Base-by-base conservation (phyloP, 2,888 invertebrate genomes). In the Drosophila rubida region DNA sequence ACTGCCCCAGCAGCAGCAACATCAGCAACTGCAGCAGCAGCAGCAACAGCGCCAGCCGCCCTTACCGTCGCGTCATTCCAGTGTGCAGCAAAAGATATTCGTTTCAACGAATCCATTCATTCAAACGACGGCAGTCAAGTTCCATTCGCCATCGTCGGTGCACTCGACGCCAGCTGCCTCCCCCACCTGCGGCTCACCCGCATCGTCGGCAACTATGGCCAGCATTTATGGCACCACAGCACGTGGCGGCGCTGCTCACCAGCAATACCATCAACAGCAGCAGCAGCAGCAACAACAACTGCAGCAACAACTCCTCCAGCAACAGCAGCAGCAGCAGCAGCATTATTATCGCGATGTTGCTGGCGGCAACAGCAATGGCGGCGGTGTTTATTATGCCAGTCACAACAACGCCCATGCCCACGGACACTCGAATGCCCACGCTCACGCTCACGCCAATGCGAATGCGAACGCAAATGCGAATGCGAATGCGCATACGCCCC, bases 81-180 rank as follows among this genome's bases (percentile, higher is more conserved):
- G 91, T 77, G 91, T 90, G 51, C 92, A 92, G 69, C 92, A 92
- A 78, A 92, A 92, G 82, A 92, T 92, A 72, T 90, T 92, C 79
- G 91, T 91, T 51, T 90, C 92, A n/a, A 91, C 92, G 66, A 92
- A 92, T 90, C 92, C 92, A 57, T 92, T 92, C 67, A 91, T 92
- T 76, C 91, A 92, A 67, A 91, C 91, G 25, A 91, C 91, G 11
- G 89, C 92, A 16, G 88, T 91, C 60, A 90, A 92, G 65, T 91
- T 89, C 68, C 88, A 89, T 64, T 88, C 90, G 57, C 85, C 87
- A 50, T 74, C 78, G 23, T 83, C 88, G 22, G 80, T 89, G 39
- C 69, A 69, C 60, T 66, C 77, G 23, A 76, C 78, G 30, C 85
- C 85, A 25, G 81, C 86, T 61, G 87, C 80, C 53, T 83, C 90